Percentiles rank a stretch among this genome's conserved stretches.
Evolutionary conservation across 2,888 invertebrate species (phyloP).

Genomic region (Eupeodes latifasciatus): DNA sequence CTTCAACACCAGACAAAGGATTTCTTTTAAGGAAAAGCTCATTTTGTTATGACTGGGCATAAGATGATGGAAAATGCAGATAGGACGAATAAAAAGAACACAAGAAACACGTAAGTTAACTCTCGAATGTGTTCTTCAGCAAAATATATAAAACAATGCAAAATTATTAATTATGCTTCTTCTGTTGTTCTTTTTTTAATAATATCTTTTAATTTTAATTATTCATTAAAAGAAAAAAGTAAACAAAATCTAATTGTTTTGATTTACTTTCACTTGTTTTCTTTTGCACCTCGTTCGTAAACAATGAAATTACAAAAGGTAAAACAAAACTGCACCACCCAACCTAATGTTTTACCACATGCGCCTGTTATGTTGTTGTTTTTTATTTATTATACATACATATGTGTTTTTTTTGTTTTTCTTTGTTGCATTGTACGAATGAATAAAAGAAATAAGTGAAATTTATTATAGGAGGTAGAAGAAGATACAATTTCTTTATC

Average conservation of each 20-base stretch:
- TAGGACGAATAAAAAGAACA: no score
- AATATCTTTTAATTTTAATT: no score
- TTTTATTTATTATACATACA: background rate
- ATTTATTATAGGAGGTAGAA: background rate
- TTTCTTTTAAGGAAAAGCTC: background rate
- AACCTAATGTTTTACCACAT: constrained; percentile 2
- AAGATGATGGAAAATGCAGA: no score
- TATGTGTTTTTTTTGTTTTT: background rate
- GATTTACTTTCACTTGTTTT: constrained; percentile 59
- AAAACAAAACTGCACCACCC: background rate
- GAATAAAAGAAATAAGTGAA: background rate
- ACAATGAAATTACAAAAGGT: constrained; percentile 46
- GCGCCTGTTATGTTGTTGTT: background rate
- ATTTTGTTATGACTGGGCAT: background rate
- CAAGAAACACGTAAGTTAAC: no score
- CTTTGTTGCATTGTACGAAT: background rate
- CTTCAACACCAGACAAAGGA: constrained; percentile 45
- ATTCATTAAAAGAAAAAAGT: constrained; percentile 9
- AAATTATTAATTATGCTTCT: no score
- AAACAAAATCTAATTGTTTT: constrained; percentile 21
- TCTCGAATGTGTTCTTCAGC: no score
- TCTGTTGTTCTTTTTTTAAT: no score
- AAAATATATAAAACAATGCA: no score
- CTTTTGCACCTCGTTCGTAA: constrained; percentile 58
- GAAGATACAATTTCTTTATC: background rate